Evolutionary conservation across 2,113 vertebrate genomes (phyloP).

Genomic region (Lichenostomus cassidix): DNA sequence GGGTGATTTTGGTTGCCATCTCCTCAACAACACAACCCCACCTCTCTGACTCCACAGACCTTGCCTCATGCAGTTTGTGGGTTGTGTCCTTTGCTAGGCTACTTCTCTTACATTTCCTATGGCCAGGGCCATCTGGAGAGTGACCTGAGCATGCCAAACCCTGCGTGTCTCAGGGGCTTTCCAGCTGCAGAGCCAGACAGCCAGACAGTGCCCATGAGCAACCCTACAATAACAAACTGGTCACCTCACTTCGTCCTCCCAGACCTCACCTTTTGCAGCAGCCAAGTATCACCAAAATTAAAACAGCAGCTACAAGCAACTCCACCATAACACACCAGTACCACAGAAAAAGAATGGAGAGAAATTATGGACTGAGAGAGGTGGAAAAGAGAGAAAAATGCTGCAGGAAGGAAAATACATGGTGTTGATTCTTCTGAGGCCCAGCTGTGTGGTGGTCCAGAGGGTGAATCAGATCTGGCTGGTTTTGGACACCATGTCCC

Average conservation of each 20-base stretch:
- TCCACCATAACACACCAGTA: not conserved
- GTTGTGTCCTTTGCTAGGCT: not conserved
- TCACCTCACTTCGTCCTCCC: not conserved
- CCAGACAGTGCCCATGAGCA: constrained; percentile 23
- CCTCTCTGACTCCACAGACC: not conserved
- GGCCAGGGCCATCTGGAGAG: not conserved
- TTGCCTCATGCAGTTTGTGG: fast-evolving
- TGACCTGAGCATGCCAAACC: not conserved
- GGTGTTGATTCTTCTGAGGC: not conserved
- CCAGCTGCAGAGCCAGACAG: not conserved
- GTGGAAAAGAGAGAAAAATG: not conserved
- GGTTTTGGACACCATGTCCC: not conserved
- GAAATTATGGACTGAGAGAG: not conserved
- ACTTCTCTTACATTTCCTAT: not conserved
- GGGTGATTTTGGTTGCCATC: not conserved
- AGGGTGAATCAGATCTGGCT: not conserved
- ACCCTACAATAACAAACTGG: not conserved
- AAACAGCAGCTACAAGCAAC: not conserved
- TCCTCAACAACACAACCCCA: not conserved
- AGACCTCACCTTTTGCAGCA: not conserved
- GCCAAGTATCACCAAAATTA: not conserved
- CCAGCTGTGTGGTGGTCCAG: not conserved
- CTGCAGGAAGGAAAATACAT: not conserved
- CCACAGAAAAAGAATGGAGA: not conserved
- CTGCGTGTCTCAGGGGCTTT: not conserved